phyloP scores from a whole-genome alignment of 2,888 invertebrate species.

The Lysandra bellargus region DNA sequence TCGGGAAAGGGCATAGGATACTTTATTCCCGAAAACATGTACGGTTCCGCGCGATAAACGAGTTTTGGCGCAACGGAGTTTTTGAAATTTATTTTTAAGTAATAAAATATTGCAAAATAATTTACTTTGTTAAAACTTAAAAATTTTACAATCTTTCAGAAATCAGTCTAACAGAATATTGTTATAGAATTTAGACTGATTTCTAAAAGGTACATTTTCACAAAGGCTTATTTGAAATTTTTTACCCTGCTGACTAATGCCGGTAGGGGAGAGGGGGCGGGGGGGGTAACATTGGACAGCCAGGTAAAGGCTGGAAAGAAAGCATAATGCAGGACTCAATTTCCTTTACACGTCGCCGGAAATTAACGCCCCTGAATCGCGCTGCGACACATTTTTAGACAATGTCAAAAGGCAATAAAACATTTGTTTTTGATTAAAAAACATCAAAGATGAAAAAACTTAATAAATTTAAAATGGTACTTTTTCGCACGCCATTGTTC shows the following conservation, averaged over 20 bases:
- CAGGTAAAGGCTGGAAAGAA: constrained; percentile 16
- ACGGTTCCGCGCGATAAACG: too few relatives aligned
- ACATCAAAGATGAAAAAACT: background rate
- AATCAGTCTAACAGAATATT: too few relatives aligned
- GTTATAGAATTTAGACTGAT: too few relatives aligned
- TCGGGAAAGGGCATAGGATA: too few relatives aligned
- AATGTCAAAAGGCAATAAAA: background rate
- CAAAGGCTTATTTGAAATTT: background rate
- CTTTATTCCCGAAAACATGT: too few relatives aligned
- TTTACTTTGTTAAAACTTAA: too few relatives aligned
- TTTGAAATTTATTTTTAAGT: too few relatives aligned
- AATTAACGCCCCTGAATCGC: constrained; percentile 4
- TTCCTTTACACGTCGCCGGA: constrained; percentile 11
- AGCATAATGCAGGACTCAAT: constrained; percentile 17
- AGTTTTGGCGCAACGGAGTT: too few relatives aligned
- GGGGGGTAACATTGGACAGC: background rate
- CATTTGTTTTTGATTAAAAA: constrained; percentile 4
- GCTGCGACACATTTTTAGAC: constrained; percentile 5
- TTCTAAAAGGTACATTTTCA: background rate
- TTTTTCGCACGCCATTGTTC: background rate
- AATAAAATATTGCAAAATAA: too few relatives aligned
- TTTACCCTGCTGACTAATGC: background rate
- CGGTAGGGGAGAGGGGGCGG: background rate
- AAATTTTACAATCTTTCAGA: too few relatives aligned
- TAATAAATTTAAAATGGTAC: background rate